These are phyloP conservation scores for Spea hammondii DNA, from an alignment of 2,797 vertebrate species.

Conservation along the genomic window DNA sequence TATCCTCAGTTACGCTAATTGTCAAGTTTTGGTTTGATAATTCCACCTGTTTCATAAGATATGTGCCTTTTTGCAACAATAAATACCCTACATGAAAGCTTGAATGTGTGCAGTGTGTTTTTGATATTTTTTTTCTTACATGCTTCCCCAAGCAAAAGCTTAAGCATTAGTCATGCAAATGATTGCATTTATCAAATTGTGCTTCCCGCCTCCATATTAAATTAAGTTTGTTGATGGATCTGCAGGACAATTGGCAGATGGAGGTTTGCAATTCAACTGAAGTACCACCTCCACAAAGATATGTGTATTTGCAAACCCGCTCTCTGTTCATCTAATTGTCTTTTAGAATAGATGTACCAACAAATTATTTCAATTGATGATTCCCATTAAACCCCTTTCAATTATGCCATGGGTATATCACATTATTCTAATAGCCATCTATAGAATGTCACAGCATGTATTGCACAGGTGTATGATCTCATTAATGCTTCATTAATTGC, in stretches of 20 bases:
- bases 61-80: too few relatives aligned
- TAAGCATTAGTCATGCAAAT: constrained; percentile 14
- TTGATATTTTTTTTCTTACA: not conserved
- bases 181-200: constrained; percentile 16
- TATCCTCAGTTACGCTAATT: too few relatives aligned
- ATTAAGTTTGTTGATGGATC: constrained; percentile 17
- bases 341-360: constrained; percentile 14
- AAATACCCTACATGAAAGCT: not conserved
- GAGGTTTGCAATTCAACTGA: constrained; percentile 33
- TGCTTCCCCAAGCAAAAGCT: constrained; percentile 15
- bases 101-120: not conserved
- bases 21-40: too few relatives aligned
- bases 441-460: not conserved
- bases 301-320: constrained; percentile 19
- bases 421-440: not conserved
- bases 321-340: constrained; percentile 24
- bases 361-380: not conserved
- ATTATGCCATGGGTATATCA: not conserved
- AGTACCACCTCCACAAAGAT: constrained; percentile 20
- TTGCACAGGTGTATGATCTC: not conserved
- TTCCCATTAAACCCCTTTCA: not conserved
- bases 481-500: not conserved
- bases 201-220: constrained; percentile 11
- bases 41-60: too few relatives aligned
- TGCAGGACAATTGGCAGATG: constrained; percentile 32